A percentile compares a stretch with the other conserved stretches of the same genome.
Conservation (phyloP, 2,113 vertebrate genomes). For the Ophthalmolycus amberensis region DNA sequence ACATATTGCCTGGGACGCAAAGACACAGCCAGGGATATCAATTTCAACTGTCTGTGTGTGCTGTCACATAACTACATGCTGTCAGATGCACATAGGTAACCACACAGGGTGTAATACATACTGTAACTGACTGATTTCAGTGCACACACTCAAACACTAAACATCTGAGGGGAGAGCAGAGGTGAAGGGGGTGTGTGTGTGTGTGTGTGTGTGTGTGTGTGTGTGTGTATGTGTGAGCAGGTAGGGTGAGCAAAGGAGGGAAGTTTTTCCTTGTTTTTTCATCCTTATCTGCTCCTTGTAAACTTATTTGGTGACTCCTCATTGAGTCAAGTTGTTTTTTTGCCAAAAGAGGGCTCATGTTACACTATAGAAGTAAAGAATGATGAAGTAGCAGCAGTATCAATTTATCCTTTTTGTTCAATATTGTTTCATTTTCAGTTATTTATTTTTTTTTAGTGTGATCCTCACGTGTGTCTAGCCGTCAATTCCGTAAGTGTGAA, state of each 20-base stretch:
- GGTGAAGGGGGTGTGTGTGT: constrained; percentile 13
- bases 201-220: neutral
- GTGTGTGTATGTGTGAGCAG: neutral
- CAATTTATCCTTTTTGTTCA: neutral
- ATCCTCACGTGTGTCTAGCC: neutral
- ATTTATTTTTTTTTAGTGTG: neutral
- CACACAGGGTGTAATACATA: constrained; percentile 11
- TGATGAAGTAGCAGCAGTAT: neutral
- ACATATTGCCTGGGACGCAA: constrained; percentile 92
- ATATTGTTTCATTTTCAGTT: neutral
- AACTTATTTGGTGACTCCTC: neutral
- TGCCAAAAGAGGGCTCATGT: neutral
- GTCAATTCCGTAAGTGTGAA: constrained; percentile 1
- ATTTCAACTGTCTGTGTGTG: constrained; percentile 85
- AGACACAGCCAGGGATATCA: constrained; percentile 89
- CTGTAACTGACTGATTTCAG: constrained; percentile 9
- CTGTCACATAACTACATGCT: constrained; percentile 69
- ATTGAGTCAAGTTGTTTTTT: neutral
- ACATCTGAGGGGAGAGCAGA: constrained; percentile 5
- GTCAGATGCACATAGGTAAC: constrained; percentile 26
- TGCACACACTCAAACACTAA: constrained; percentile 6
- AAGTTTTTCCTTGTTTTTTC: neutral
- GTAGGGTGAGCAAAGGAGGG: neutral
- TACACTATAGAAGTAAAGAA: neutral
- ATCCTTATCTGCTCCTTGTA: neutral